These are phyloP conservation scores for Syngnathus floridae DNA, from an alignment of 2,113 vertebrate species.

Conservation along the genomic window DNA sequence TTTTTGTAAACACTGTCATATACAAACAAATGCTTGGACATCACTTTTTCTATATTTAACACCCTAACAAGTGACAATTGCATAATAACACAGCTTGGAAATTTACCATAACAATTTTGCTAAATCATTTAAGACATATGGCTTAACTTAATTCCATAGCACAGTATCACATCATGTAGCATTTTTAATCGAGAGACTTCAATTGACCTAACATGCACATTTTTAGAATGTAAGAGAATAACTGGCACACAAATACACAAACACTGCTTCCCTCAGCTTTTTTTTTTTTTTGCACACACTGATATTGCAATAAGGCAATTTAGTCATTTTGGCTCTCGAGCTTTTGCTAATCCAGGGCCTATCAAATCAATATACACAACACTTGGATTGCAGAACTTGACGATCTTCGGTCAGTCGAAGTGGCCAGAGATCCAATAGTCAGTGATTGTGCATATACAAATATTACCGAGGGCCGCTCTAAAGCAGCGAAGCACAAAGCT, in stretches of 20 bases:
- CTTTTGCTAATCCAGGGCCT: not conserved
- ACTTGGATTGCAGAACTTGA: conserved; percentile 13
- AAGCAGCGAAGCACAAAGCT: not conserved
- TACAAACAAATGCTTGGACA: conserved; percentile 4
- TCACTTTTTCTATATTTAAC: not conserved
- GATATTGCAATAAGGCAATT: not conserved
- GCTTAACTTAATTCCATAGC: too few relatives aligned
- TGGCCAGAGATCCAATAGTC: conserved; percentile 30
- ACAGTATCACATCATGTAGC: too few relatives aligned
- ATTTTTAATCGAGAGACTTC: too few relatives aligned
- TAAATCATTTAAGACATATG: not conserved
- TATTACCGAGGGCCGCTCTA: conserved; percentile 4
- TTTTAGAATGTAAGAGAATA: too few relatives aligned
- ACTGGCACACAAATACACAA: too few relatives aligned
- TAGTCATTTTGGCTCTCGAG: not conserved
- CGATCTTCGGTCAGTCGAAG: conserved; percentile 3
- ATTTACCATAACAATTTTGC: not conserved
- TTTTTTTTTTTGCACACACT: not conserved
- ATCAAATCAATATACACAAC: not conserved
- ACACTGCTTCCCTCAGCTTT: not conserved
- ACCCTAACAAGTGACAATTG: not conserved
- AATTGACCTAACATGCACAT: too few relatives aligned
- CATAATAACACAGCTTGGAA: not conserved
- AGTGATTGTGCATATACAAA: conserved; percentile 24
- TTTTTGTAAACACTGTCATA: conserved; percentile 7